Evolutionary conservation across 2,113 vertebrate species (phyloP), one percentile per base, ranked within the genome.

Genomic region (Sitta europaea): DNA sequence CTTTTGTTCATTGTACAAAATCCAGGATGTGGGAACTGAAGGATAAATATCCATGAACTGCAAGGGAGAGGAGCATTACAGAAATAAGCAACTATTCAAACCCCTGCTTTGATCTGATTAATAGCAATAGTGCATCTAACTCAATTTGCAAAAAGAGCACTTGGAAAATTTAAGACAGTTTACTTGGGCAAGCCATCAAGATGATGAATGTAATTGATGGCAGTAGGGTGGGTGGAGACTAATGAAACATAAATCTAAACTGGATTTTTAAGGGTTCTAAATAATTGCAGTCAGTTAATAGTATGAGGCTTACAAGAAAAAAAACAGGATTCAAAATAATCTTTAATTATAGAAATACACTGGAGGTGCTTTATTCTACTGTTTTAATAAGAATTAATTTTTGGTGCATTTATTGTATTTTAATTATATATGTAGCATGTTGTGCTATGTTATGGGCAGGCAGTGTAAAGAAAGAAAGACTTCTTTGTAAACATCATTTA

Each of bases 141-240:
- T 97, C 96, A 81, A 97, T 98, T 97, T 97, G 91, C 85, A 94
- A 91, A 97, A 97, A 97, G 95, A 95, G 85, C 93, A 91, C 85
- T 97, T 96, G 88, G 88, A 97, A 98, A 97, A 96, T 92, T 93
- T 84, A 95, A 96, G 95, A 93, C 84, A 90, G 96, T 97, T 97
- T 97, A 95, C 94, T 95, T 90, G 90, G 90, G 96, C 80, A 97
- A 97, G 86, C 87, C 94, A 97, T 97, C 97, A 96, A 92, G 71
- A 92, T 97, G 96, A 97, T 96, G 90, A 96, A 97, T 96, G 94
- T 86, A 96, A 92, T 47, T 27, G 51, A 81, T 80, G 91, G 61
- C 57, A 61, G 28, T 77, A 65, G 53, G 82, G 77, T 75, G 62
- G 81, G 84, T 57, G 87, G 45, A 76, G 86, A 74, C 25, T 77